These are phyloP conservation scores for Dryococelus australis DNA, from an alignment of 2,888 invertebrate species.

Conservation along the genomic window DNA sequence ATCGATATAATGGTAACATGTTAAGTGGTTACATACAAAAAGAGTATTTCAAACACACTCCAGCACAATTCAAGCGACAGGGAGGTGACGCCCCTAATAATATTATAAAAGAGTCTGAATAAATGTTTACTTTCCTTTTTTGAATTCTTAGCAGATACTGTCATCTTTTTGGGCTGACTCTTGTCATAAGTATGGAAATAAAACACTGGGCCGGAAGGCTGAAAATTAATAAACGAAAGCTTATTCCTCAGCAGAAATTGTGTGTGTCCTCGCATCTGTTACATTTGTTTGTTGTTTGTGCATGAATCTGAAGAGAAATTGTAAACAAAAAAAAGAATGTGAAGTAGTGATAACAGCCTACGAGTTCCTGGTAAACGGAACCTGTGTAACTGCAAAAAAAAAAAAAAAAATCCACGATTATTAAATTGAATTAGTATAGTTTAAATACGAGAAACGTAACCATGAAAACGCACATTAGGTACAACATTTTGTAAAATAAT, in stretches of 20 bases:
- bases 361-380: background rate
- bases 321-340: background rate
- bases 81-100: too few relatives aligned
- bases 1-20: too few relatives aligned
- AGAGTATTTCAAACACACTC: too few relatives aligned
- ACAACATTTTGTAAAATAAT: constrained; percentile 47
- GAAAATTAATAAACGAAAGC: background rate
- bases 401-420: background rate
- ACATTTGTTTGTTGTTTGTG: background rate
- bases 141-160: too few relatives aligned
- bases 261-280: background rate
- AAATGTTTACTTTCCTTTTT: too few relatives aligned
- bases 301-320: background rate
- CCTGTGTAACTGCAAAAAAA: background rate
- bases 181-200: background rate
- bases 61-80: too few relatives aligned
- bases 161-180: background rate
- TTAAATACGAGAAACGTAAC: constrained; percentile 40
- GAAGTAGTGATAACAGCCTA: background rate
- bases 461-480: constrained; percentile 47
- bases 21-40: too few relatives aligned
- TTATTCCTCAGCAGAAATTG: too few relatives aligned
- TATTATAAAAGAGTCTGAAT: too few relatives aligned
- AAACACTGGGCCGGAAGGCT: background rate
- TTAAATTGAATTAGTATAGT: background rate